These are phyloP conservation scores for Pterophyllum scalare DNA, from an alignment of 2,113 vertebrate genomes.

Conservation along the genomic window DNA sequence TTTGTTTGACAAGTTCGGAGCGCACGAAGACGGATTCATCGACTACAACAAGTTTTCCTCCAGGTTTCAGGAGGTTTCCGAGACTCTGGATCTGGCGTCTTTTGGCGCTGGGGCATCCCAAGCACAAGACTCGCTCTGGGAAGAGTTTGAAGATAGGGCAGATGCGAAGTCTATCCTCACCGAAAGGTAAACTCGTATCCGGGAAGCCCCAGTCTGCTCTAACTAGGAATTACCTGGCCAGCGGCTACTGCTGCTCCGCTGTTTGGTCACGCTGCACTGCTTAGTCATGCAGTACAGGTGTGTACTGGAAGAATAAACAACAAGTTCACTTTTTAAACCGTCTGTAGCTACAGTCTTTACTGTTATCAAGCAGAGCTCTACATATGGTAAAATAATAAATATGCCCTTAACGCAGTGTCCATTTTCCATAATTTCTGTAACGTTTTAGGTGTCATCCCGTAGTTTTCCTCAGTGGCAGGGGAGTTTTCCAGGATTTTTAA, in stretches of 20 bases:
- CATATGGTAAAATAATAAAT: background rate
- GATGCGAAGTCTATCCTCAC: slow-evolving; percentile 66
- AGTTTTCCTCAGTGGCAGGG: background rate
- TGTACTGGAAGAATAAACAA: background rate
- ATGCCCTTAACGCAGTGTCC: background rate
- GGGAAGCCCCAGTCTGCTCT: background rate
- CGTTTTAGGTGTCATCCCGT: rapidly evolving
- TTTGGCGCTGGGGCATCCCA: slow-evolving; percentile 11
- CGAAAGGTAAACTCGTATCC: slow-evolving; percentile 68
- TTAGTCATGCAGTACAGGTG: slow-evolving; percentile 1
- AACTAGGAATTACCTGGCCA: background rate
- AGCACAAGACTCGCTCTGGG: slow-evolving; percentile 54
- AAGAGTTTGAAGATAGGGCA: slow-evolving; percentile 74
- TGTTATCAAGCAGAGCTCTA: background rate
- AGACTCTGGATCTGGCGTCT: slow-evolving; percentile 71
- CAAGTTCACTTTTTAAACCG: background rate
- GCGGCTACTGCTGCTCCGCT: background rate
- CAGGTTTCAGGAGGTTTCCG: slow-evolving; percentile 79
- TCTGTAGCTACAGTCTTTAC: background rate
- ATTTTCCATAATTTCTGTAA: background rate
- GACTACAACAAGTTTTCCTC: slow-evolving; percentile 79
- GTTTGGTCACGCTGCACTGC: background rate
- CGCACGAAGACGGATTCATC: slow-evolving; percentile 76
- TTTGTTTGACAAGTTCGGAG: slow-evolving; percentile 80
- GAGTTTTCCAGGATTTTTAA: background rate